Evolutionary conservation across 2,888 invertebrate species (phyloP), one percentile per base, ranked within the genome.

Genomic region (Cynaeus angustus): DNA sequence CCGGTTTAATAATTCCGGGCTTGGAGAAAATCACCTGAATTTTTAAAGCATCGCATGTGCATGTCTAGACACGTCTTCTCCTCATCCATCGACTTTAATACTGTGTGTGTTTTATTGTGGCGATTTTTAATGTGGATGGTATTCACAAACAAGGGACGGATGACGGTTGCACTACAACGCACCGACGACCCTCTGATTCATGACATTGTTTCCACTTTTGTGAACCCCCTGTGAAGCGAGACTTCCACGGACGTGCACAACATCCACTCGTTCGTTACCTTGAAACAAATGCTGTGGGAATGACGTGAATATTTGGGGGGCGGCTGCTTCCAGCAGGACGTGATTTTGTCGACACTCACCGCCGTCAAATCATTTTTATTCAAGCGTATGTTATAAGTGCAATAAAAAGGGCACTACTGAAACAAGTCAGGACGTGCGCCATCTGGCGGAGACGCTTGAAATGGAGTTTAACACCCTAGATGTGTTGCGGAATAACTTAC

Each of bases 171-270:
- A 74, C 74, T 59, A 55, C 67, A 73, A 78, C 76, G 80, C 80
- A 77, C 78, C 72, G 80, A 62, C 73, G 78, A 65, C 55, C 75
- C 71, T 61, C 77, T 78, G 78, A 80, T 77, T 71, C 74, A 79
- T 78, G 72, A 76, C 75, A 50, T 45, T 46, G 68, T 64, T 66
- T 62, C 55, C 61, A 68, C 65, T 73, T 73, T 71, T 71, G 71
- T 65, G 59, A 66, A 41, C 58, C 61, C 69, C 61, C 55, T 41
- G 61, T 50, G 59, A 62, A 68, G 61, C 53, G 61, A 52, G 55
- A 61, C 61, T 33, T 55, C 14, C 14, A 61, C 46, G 50, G 56
- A 48, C 66, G 43, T 52, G 10, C 58, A 61, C 45, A 48, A 46
- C 59, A 33, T 48, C 41, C 41, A 16, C 28, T 61, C 16, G 61